Evolutionary conservation across 2,113 vertebrate species (phyloP), one percentile per base, ranked within the genome.

Genomic region (Oceanodroma tethys): DNA sequence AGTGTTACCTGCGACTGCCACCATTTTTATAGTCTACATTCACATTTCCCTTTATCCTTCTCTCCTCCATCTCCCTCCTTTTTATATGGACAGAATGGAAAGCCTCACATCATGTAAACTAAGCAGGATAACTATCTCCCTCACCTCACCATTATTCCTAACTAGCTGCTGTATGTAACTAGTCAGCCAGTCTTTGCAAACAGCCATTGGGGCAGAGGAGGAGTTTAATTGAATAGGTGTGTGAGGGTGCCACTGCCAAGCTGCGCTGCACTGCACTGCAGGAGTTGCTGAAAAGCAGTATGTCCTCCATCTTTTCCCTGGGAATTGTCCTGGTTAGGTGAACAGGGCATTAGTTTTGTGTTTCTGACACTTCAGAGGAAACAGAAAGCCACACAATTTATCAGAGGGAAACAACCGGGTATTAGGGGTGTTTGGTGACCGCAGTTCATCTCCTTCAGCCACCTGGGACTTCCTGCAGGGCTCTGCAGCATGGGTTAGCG

Each of bases 241-340:
- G 79, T 90, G 71, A 95, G 87, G 95, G 76, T 38, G 53, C 29
- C 30, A 70, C 93, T 88, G 92, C 88, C 95, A 83, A 91, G 36
- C 36, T 45, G 43, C 43, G 36, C 36, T 45, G 43, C 43, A 45
- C 16, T 9, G 22, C 36, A 16, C 53, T 40, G 80, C 13, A 4
- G 25, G 38, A 86, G 83, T 29, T 97, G 97, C 73, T 96, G 93
- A 86, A 97, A 93, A 68, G 74, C 58, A 60, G 15, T 42, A 7
- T 43, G 89, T 73, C 21, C 55, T 56, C 59, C 25, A 0, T 48
- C 81, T 42, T 74, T 22, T 95, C 88, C 42, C 74, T 93, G 86
- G 84, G 88, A 96, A 48, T 47, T 70, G 82, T 86, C 94, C 97
- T 92, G 95, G 70, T 30, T 25, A 16, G 32, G 21, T 47, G 30